Evolutionary conservation across 2,888 invertebrate species (phyloP).

Genomic region (Catocala nupta): DNA sequence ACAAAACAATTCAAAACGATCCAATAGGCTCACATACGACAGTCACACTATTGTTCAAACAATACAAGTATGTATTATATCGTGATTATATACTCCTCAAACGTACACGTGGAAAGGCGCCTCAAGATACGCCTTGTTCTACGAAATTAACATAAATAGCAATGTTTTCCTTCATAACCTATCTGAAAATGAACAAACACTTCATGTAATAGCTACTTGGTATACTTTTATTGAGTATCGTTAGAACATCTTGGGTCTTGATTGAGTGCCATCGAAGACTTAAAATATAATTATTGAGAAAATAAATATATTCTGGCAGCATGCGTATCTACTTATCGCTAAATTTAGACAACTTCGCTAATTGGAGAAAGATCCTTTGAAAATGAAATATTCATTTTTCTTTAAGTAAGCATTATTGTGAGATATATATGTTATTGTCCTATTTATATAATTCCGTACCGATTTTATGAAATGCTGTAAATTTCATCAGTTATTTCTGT

Average conservation of each 20-base stretch:
- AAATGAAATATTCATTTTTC: conserved; percentile 9
- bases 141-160: conserved; percentile 3
- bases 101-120: neutral
- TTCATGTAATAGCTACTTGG: conserved; percentile 15
- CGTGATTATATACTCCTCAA: neutral
- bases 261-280: conserved; percentile 13
- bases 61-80: neutral
- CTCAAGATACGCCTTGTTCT: conserved; percentile 6
- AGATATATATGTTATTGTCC: no score
- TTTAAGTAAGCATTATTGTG: no score
- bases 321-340: conserved; percentile 21
- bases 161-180: conserved; percentile 6
- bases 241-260: conserved; percentile 11
- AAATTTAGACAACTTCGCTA: conserved; percentile 26
- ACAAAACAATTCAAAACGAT: no score
- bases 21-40: no score
- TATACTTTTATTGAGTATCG: conserved; percentile 21
- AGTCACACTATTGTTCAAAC: no score
- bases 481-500: no score
- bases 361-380: conserved; percentile 27
- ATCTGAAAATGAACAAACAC: conserved; percentile 11
- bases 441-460: no score
- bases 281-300: conserved; percentile 18
- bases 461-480: no score
- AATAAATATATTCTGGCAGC: conserved; percentile 17